These are phyloP conservation scores for Orussus abietinus DNA, from an alignment of 1,140 invertebrate genomes.

Conservation along the genomic window DNA sequence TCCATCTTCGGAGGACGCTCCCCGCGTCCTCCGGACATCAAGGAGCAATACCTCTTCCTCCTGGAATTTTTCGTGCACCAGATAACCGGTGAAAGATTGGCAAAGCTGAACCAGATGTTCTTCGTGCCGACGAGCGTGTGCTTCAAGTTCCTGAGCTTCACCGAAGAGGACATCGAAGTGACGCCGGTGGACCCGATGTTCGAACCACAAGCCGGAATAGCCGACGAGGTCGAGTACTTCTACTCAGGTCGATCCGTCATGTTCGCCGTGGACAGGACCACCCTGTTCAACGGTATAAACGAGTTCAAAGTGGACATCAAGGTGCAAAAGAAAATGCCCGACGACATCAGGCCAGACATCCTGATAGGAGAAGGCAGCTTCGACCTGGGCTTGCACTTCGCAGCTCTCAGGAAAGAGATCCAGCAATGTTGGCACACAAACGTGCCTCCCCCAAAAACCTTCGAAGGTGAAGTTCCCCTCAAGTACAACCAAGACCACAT, in stretches of 20 bases:
- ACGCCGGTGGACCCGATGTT: slow-evolving; percentile 37
- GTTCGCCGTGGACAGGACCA: slow-evolving; percentile 30
- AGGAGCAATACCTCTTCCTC: slow-evolving; percentile 42
- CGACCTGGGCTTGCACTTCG: slow-evolving; percentile 39
- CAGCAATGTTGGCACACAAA: slow-evolving; percentile 27
- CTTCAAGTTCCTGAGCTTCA: slow-evolving; percentile 36
- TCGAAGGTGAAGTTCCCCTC: slow-evolving; percentile 34
- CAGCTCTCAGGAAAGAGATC: slow-evolving; percentile 34
- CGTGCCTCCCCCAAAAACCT: slow-evolving; percentile 27
- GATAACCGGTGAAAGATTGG: slow-evolving; percentile 32
- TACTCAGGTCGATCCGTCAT: slow-evolving; percentile 38
- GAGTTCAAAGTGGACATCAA: slow-evolving; percentile 31
- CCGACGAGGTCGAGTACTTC: slow-evolving; percentile 33
- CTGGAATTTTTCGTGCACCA: slow-evolving; percentile 41
- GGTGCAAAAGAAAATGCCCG: slow-evolving; percentile 36
- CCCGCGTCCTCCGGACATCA: too few relatives aligned
- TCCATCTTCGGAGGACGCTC: too few relatives aligned
- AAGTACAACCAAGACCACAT: slow-evolving; percentile 16
- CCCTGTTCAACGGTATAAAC: slow-evolving; percentile 14
- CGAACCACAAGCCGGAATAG: slow-evolving; percentile 22
- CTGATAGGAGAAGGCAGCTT: slow-evolving; percentile 31
- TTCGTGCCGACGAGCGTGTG: slow-evolving; percentile 39
- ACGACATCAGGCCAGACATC: slow-evolving; percentile 30
- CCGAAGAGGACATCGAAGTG: slow-evolving; percentile 30
- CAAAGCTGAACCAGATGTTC: slow-evolving; percentile 41